phyloP scores from a whole-genome alignment of 2,113 vertebrate genomes.

The Rallus limicola region DNA sequence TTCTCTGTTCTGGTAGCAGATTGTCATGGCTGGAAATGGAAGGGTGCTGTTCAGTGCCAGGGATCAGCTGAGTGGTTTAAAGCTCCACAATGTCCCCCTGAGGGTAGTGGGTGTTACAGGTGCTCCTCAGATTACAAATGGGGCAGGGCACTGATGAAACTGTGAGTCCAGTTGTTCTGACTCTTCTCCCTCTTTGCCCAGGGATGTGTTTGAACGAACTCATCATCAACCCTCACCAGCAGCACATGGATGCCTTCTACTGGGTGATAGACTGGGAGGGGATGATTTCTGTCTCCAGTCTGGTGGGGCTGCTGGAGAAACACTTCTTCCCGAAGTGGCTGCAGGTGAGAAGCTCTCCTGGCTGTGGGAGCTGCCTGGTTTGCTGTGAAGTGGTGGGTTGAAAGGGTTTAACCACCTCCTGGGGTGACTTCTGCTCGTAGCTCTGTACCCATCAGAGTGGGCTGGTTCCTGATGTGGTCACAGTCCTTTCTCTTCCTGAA shows the following conservation, averaged over 20 bases:
- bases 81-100: not conserved
- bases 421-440: not conserved
- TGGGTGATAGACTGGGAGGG: conserved; percentile 99
- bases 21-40: not conserved
- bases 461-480: not conserved
- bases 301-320: conserved; percentile 93
- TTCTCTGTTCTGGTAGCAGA: not conserved
- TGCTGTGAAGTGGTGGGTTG: not conserved
- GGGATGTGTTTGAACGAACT: conserved; percentile 92
- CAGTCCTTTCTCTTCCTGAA: not conserved
- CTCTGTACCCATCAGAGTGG: fast-evolving
- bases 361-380: not conserved
- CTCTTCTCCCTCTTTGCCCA: conserved; percentile 36
- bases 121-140: fast-evolving
- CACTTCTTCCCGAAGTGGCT: conserved; percentile 98
- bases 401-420: not conserved
- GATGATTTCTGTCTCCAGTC: conserved; percentile 94
- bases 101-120: fast-evolving
- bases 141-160: not conserved
- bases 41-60: not conserved
- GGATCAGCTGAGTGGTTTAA: not conserved
- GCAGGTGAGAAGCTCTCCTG: conserved; percentile 78
- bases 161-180: not conserved
- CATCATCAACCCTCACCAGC: conserved; percentile 96
- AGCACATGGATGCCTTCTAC: conserved; percentile 96